A percentile compares a stretch with the other conserved stretches of the same genome.
Evolutionary conservation across 2,113 vertebrate species (phyloP).

Genomic region (Chauna torquata): DNA sequence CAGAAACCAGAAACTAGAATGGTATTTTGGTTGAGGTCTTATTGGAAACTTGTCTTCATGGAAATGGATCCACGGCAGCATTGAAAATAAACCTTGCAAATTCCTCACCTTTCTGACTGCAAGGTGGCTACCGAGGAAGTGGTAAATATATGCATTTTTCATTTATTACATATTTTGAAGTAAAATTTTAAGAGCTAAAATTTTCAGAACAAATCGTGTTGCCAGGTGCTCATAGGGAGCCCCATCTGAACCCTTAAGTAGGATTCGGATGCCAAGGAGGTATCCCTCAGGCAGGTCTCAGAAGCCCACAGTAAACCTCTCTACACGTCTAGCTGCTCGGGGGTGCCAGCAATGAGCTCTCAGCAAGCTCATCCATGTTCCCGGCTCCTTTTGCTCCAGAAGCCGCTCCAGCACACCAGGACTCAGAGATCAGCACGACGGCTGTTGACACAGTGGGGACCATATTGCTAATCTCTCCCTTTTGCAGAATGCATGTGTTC

Average conservation of each 20-base stretch:
- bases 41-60: not conserved
- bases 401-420: not conserved
- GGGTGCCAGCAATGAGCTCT: not conserved
- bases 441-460: conserved; percentile 1
- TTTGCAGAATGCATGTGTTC: conserved; percentile 48
- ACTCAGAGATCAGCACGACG: not conserved
- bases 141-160: not conserved
- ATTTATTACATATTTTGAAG: not conserved
- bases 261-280: not conserved
- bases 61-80: not conserved
- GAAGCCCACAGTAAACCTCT: not conserved
- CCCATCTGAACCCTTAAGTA: not conserved
- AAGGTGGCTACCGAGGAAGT: not conserved
- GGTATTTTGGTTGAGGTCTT: not conserved
- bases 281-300: not conserved
- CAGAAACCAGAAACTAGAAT: not conserved
- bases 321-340: not conserved
- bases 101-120: not conserved
- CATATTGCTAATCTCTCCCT: conserved; percentile 48
- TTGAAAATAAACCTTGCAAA: not conserved
- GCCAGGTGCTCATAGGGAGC: not conserved
- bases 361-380: not conserved
- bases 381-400: not conserved
- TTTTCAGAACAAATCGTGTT: not conserved
- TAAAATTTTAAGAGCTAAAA: not conserved